These are phyloP conservation scores for Pollimyrus isidori DNA, from an alignment of 2,113 vertebrate genomes.

Conservation along the genomic window DNA sequence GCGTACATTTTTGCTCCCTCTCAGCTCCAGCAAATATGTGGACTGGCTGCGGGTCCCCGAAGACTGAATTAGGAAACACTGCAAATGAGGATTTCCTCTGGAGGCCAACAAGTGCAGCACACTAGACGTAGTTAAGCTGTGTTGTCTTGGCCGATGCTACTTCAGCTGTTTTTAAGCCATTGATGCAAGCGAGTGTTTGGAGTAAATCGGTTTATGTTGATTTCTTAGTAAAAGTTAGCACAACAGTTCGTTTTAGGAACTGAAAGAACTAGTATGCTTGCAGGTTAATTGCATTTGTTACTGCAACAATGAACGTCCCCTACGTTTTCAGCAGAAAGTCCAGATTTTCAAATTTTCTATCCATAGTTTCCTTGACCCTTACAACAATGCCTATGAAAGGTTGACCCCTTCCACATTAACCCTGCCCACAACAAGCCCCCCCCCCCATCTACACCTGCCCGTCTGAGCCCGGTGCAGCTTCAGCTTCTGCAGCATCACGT, in stretches of 20 bases:
- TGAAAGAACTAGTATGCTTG: not conserved
- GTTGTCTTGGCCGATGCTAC: not conserved
- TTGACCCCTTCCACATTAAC: not conserved
- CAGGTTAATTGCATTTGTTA: not conserved
- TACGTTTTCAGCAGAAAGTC: not conserved
- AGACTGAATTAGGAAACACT: not conserved
- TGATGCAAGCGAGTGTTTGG: not conserved
- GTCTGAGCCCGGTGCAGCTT: constrained; percentile 78
- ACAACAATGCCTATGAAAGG: not conserved
- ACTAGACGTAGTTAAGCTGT: not conserved
- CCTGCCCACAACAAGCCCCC: not conserved
- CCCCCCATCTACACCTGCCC: constrained; percentile 65
- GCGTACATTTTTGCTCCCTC: not conserved
- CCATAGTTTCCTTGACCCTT: not conserved
- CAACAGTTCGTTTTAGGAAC: not conserved
- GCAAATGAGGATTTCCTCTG: not conserved
- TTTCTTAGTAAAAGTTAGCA: not conserved
- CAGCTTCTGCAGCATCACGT: constrained; percentile 82
- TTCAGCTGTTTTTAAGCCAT: not conserved
- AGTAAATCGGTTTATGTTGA: not conserved
- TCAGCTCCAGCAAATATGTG: not conserved
- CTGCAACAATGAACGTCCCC: not conserved
- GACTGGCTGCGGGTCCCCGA: not conserved
- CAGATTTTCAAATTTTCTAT: not conserved
- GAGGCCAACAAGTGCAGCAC: not conserved